These are phyloP conservation scores for Antitype chi DNA, from an alignment of 2,888 invertebrate genomes.

Conservation along the genomic window DNA sequence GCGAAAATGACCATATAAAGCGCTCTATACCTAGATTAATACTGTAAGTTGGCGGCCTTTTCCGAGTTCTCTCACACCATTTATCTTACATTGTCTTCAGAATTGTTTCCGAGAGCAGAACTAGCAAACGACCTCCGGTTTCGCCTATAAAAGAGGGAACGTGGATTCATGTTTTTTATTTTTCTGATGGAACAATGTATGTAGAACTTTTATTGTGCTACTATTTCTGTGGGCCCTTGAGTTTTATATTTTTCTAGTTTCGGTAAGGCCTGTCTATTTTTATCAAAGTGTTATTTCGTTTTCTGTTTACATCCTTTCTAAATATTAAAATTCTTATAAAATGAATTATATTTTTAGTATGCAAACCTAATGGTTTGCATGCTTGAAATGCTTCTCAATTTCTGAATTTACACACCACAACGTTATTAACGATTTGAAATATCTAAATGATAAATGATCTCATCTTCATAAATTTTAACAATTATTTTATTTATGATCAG, in stretches of 20 bases:
- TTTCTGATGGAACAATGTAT: constrained; percentile 26
- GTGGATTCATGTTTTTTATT: constrained; percentile 29
- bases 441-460: constrained; percentile 11
- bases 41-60: constrained; percentile 25
- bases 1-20: neutral
- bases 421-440: too few species aligned
- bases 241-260: constrained; percentile 22
- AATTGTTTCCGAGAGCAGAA: constrained; percentile 55
- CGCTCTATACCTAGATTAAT: constrained; percentile 24
- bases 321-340: neutral
- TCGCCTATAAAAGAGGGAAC: constrained; percentile 30
- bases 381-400: neutral
- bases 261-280: neutral
- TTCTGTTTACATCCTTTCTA: neutral
- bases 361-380: neutral
- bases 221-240: neutral
- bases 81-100: constrained; percentile 61
- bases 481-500: constrained; percentile 9
- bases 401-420: neutral
- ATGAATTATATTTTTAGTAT: neutral
- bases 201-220: constrained; percentile 39
- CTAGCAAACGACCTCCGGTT: constrained; percentile 56
- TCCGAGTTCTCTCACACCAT: constrained; percentile 49
- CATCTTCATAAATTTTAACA: neutral
- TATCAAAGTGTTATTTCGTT: too few species aligned